phyloP scores from a whole-genome alignment of 2,797 vertebrate species.

The Chromis chromis region DNA sequence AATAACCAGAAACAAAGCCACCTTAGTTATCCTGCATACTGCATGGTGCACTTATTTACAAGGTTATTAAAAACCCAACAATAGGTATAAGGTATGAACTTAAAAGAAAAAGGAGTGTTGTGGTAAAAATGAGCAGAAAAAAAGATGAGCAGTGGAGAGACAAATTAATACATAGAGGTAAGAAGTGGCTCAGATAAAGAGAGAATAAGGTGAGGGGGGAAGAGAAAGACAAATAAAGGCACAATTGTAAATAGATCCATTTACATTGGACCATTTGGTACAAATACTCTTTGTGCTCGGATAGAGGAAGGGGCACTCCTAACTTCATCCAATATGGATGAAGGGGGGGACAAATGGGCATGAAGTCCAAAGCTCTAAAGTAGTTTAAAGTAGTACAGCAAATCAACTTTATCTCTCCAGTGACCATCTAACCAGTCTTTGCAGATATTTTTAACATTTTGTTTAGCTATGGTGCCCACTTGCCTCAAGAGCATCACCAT shows the following conservation, averaged over 20 bases:
- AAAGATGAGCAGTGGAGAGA: slow-evolving; percentile 11
- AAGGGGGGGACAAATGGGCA: slow-evolving; percentile 38
- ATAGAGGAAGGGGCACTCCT: slow-evolving; percentile 46
- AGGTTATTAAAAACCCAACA: not conserved
- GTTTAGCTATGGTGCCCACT: no score
- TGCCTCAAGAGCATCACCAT: no score
- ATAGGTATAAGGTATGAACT: not conserved
- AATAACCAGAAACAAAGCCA: not conserved
- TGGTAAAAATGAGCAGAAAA: not conserved
- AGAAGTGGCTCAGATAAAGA: slow-evolving; percentile 1
- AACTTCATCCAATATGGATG: slow-evolving; percentile 62
- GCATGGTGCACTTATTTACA: not conserved
- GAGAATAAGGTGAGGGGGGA: slow-evolving; percentile 6
- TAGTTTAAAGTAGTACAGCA: slow-evolving; percentile 41
- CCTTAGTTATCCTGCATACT: not conserved
- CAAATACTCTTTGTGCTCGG: slow-evolving; percentile 11
- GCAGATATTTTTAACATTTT: no score
- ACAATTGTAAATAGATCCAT: no score
- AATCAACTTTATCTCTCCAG: slow-evolving; percentile 51
- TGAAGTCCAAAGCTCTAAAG: slow-evolving; percentile 51
- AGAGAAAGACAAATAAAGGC: slow-evolving; percentile 42
- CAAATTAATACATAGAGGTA: slow-evolving; percentile 3
- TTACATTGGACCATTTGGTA: slow-evolving; percentile 16
- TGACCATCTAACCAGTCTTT: slow-evolving; percentile 17
- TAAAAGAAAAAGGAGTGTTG: slow-evolving; percentile 7